Base-by-base conservation (phyloP, 1,140 invertebrate genomes). In the Tetraneura akinire region DNA sequence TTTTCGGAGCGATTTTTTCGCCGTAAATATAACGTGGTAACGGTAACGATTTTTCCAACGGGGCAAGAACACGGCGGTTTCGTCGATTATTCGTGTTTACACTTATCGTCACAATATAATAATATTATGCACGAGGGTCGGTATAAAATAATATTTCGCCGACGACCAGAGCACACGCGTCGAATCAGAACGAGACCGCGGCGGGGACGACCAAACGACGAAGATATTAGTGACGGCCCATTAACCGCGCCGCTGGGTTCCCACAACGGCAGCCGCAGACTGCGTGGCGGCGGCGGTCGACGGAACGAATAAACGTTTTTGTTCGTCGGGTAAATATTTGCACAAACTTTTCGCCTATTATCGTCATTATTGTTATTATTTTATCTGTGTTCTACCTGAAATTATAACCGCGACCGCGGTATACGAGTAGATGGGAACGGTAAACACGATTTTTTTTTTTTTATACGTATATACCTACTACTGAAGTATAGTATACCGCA, bases 151-250 rank as follows among this genome's bases (percentile, higher is more conserved):
- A 45, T 9, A 18, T n/a, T 18, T 10, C 26, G 32, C n/a, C 29
- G 32, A 26, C 51, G 55, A 60, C 42, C n/a, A n/a, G 53, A 60
- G 74, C 37, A 18, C 53, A 78, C 74, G 74, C 74, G 53, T 18
- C 74, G 55, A 60, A 78, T 78, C 62, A 78, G 55, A 78, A 78
- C 74, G 37, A 62, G 74, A 78, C 74, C 74, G 55, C 74, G 42
- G 3, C 32, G 9, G 3, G 53, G 3, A 14, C n/a, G n/a, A n/a
- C 2, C 1, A 16, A 3, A 14, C 23, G 66, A n/a, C 42, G 21
- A 21, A 11, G 21, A 9, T 57, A 62, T 78, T 78, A 78, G 74
- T 47, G 42, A 57, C 74, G 74, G 74, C 74, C 74, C 74, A 78
- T 78, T 78, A 62, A 78, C 55, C 73, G 53, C 53, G 16, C 73